phyloP scores from a whole-genome alignment of 2,888 invertebrate genomes.

The Sialis lutaria region DNA sequence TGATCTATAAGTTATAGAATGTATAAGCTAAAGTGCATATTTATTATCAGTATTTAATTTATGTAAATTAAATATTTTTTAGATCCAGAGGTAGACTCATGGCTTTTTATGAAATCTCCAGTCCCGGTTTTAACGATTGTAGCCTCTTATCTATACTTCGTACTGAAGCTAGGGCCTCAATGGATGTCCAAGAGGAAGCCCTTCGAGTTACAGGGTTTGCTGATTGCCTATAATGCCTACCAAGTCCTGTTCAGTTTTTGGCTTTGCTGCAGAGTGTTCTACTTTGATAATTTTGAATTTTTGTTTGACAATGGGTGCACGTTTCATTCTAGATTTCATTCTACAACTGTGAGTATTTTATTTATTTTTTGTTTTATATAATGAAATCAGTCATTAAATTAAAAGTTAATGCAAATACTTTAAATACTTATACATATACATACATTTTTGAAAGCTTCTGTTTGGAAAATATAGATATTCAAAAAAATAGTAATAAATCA shows the following conservation, averaged over 20 bases:
- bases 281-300: slow-evolving; percentile 15
- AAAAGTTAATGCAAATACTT: no score
- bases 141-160: slow-evolving; percentile 49
- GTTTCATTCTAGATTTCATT: background rate
- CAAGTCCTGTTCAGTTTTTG: slow-evolving; percentile 75
- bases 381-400: no score
- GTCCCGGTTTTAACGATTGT: slow-evolving; percentile 48
- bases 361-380: background rate
- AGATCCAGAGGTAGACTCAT: slow-evolving; percentile 62
- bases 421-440: no score
- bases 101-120: slow-evolving; percentile 64
- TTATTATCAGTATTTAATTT: background rate
- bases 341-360: slow-evolving; percentile 1
- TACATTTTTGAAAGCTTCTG: no score
- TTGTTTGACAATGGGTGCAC: slow-evolving; percentile 14
- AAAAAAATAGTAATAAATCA: no score
- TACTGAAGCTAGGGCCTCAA: slow-evolving; percentile 54
- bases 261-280: slow-evolving; percentile 32
- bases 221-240: slow-evolving; percentile 69
- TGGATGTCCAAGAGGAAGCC: slow-evolving; percentile 60
- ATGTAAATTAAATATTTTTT: slow-evolving; percentile 14
- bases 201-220: slow-evolving; percentile 49
- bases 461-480: no score
- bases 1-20: no score
- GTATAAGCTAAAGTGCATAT: background rate